Evolutionary conservation across 1,140 invertebrate genomes (phyloP).

Genomic region (Drosophila guanche): DNA sequence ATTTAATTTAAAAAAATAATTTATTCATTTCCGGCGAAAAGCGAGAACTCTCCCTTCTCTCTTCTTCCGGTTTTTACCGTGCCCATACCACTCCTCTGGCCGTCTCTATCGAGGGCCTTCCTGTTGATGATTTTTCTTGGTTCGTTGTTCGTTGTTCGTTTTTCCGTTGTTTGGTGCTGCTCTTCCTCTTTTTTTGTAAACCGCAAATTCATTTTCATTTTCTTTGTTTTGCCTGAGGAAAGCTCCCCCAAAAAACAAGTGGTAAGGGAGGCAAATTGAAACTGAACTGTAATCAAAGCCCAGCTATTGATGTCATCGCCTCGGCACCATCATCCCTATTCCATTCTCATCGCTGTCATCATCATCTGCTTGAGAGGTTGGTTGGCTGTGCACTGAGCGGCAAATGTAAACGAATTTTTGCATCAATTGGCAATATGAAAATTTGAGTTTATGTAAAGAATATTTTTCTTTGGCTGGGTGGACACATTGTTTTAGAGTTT

Average conservation of each 20-base stretch:
- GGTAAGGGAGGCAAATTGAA: slow-evolving; percentile 54
- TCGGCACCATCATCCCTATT: slow-evolving; percentile 9
- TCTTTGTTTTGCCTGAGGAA: slow-evolving; percentile 35
- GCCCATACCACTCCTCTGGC: not conserved
- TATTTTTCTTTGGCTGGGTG: not conserved
- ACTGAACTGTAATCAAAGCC: slow-evolving; percentile 74
- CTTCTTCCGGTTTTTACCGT: not conserved
- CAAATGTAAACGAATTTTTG: slow-evolving; percentile 73
- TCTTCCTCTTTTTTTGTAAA: slow-evolving; percentile 22
- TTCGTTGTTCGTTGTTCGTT: slow-evolving; percentile 26
- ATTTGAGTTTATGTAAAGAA: slow-evolving; percentile 66
- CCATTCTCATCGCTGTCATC: slow-evolving; percentile 4
- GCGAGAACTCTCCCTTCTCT: slow-evolving; percentile 2
- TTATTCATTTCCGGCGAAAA: slow-evolving; percentile 72
- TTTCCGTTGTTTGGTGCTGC: slow-evolving; percentile 5
- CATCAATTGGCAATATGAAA: slow-evolving; percentile 74
- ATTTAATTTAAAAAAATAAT: slow-evolving; percentile 80
- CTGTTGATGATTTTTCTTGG: slow-evolving; percentile 51
- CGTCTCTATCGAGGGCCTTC: not conserved
- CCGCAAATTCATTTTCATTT: slow-evolving; percentile 65
- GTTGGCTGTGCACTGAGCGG: slow-evolving; percentile 19
- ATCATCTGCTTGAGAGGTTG: slow-evolving; percentile 1
- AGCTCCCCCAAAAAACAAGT: slow-evolving; percentile 5
- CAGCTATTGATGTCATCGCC: slow-evolving; percentile 68
- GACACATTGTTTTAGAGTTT: too few relatives aligned